Evolutionary conservation across 1,140 invertebrate genomes (phyloP), one percentile per base, ranked within the genome.

Genomic region (Drosophila carrolli): DNA sequence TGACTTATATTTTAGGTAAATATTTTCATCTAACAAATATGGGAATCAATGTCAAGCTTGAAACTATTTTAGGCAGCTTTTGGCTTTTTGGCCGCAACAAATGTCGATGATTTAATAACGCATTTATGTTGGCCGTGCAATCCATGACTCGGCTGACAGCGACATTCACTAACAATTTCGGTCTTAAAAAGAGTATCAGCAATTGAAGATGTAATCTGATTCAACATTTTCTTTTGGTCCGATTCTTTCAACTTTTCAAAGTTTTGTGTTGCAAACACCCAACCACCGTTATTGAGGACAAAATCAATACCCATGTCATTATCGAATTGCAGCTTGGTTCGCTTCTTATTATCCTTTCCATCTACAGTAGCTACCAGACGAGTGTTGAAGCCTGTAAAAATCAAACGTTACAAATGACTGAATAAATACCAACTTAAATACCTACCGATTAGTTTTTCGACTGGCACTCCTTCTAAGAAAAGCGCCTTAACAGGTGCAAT

Each of bases 291-390:
- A 16, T 89, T 76, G 2, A 89, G 65, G 2, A 91, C 88, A 47
- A 91, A 77, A 55, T 93, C 93, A 61, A 94, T 93, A 61, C 95
- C 95, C 79, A 94, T 93, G 72, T 95, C 94, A 54, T 81, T 89
- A 29, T 93, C 74, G 29, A 94, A 93, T 23, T 84, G 83, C 8
- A 95, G 66, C 43, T 94, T 94, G 19, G 89, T 91, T 51, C 93
- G 93, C 78, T 95, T 95, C 83, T 95, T 95, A 48, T 90, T 93
- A 54, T 95, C 94, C 61, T 93, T 93, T 6, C 94, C 93, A 37
- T 94, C 94, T 70, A 94, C 93, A 1, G 93, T 94, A 46, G 92
- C 93, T 4, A 94, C 91, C 23, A 92, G 71, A 44, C 94, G 94
- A 9, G 93, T 92, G n/a, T 93, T 93, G 3, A 93, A 91, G 29